Conservation (phyloP, 2,113 vertebrate species). For the Marmota flaviventris region DNA sequence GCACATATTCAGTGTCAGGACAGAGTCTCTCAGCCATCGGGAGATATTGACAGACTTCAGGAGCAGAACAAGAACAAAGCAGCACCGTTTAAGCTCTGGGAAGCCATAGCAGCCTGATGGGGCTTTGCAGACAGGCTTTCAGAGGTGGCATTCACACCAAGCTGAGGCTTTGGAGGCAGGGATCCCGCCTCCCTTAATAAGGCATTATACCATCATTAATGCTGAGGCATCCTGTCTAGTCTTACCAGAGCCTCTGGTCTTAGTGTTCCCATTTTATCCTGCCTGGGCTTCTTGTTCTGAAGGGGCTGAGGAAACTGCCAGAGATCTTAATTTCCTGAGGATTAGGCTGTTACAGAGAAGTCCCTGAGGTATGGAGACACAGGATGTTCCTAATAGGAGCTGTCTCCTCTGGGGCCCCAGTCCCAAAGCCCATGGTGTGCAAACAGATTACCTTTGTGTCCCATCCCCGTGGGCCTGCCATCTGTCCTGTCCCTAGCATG, state of each 20-base stretch:
- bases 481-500: not conserved
- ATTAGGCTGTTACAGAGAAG: not conserved
- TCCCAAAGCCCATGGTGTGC: not conserved
- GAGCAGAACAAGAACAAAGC: not conserved
- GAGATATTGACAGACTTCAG: not conserved
- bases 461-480: not conserved
- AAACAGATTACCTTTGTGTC: not conserved
- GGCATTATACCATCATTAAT: not conserved
- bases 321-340: not conserved
- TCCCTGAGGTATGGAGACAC: not conserved
- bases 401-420: not conserved
- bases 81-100: not conserved
- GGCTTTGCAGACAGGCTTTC: not conserved
- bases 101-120: not conserved
- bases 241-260: not conserved
- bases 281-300: not conserved
- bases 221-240: not conserved
- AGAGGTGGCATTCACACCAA: not conserved
- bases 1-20: fast-evolving
- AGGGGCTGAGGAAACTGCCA: not conserved
- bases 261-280: not conserved
- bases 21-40: not conserved
- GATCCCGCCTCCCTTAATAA: fast-evolving
- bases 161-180: not conserved
- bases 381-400: not conserved